These are phyloP conservation scores for Brachionus angularis DNA, from an alignment of 1,140 invertebrate species.

Conservation along the genomic window DNA sequence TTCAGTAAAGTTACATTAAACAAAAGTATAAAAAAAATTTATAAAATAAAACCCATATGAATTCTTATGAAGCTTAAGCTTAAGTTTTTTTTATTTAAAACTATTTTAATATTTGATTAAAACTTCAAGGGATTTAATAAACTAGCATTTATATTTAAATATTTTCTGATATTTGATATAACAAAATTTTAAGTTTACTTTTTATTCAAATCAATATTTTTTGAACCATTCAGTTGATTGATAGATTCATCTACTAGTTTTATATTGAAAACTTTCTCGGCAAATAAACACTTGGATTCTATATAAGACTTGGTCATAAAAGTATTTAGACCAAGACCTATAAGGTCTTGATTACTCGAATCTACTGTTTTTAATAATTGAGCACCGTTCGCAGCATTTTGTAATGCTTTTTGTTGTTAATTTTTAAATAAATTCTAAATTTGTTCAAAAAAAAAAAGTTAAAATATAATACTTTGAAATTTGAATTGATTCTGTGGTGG, in stretches of 20 bases:
- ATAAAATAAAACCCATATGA: too few species aligned
- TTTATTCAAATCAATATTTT: constrained; percentile 28
- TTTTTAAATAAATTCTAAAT: neutral
- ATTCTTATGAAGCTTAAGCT: too few species aligned
- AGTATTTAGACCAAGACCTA: neutral
- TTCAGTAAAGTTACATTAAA: too few species aligned
- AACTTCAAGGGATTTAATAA: neutral
- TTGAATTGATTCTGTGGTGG: neutral
- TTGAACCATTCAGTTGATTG: constrained; percentile 2
- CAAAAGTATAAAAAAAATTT: too few species aligned
- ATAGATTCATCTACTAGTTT: constrained; percentile 12
- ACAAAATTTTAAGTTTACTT: neutral
- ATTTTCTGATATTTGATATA: neutral
- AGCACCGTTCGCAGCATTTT: neutral
- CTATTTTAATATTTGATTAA: neutral
- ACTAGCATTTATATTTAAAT: neutral
- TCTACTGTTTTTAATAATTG: constrained; percentile 8
- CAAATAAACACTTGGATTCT: constrained; percentile 13
- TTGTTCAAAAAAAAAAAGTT: neutral
- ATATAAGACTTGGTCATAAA: neutral
- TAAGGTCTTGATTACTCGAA: neutral
- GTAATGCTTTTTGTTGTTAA: neutral
- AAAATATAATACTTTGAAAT: constrained; percentile 9
- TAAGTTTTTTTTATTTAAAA: too few species aligned
- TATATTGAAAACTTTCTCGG: constrained; percentile 10